Percentiles rank a stretch among this genome's conserved stretches.
Conservation (phyloP, 2,113 vertebrate genomes). For the human region DNA sequence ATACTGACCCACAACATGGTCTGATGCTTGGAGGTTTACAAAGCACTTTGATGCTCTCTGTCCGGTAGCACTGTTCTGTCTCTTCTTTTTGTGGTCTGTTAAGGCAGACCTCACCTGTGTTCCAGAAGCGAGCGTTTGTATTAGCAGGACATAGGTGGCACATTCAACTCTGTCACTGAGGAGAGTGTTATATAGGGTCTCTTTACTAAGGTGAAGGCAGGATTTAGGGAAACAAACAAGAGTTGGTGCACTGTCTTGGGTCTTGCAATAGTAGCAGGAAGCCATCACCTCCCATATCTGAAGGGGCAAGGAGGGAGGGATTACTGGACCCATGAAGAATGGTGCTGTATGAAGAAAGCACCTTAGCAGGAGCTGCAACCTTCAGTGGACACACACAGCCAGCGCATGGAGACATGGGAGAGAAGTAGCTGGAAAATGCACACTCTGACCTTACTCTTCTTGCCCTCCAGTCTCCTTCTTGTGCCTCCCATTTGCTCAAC, state of each 20-base stretch:
- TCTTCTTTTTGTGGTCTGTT: neutral
- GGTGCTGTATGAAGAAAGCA: neutral
- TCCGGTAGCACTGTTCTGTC: neutral
- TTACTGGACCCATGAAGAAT: neutral
- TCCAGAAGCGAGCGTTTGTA: neutral
- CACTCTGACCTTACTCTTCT: neutral
- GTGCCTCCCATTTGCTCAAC: neutral
- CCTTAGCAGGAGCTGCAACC: neutral
- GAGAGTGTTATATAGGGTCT: neutral
- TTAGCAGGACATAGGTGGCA: neutral
- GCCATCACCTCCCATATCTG: neutral
- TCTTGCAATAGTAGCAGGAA: rapidly evolving
- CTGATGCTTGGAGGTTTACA: neutral
- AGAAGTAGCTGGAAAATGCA: neutral
- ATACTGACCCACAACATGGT: neutral
- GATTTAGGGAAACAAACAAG: neutral
- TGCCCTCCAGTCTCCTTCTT: neutral
- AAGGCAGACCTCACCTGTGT: neutral
- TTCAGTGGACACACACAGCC: neutral
- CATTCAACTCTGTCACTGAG: neutral
- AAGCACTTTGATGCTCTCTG: neutral
- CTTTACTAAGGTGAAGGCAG: neutral
- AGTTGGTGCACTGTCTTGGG: neutral
- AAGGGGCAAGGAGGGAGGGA: too few species aligned
- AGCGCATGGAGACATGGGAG: neutral